A percentile compares a stretch with the other conserved stretches of the same genome.
phyloP scores from a whole-genome alignment of 2,113 vertebrate species.

The Boleophthalmus pectinirostris region DNA sequence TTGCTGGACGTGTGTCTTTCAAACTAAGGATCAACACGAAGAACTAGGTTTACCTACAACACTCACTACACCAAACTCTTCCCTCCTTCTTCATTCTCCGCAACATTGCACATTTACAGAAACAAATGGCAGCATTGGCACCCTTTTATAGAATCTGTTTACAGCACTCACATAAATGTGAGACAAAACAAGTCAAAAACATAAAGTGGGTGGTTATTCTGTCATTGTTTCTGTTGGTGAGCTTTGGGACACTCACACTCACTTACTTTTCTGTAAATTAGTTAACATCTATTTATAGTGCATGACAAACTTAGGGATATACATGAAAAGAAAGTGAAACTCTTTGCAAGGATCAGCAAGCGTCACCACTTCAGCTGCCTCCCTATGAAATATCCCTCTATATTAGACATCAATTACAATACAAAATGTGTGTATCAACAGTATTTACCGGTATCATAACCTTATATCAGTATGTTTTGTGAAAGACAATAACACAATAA shows the following conservation, averaged over 20 bases:
- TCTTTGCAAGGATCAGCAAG: conserved; percentile 62
- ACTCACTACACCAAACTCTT: conserved; percentile 39
- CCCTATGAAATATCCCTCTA: conserved; percentile 62
- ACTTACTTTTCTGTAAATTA: conserved; percentile 72
- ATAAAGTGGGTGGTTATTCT: conserved; percentile 61
- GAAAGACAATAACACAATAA: conserved; percentile 49
- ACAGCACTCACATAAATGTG: conserved; percentile 31
- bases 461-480: conserved; percentile 63
- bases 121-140: conserved; percentile 60
- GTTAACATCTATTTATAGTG: conserved; percentile 77
- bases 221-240: conserved; percentile 68
- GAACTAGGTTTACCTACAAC: conserved; percentile 49
- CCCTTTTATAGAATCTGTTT: conserved; percentile 61
- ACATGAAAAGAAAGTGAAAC: conserved; percentile 51
- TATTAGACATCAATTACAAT: conserved; percentile 63
- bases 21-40: conserved; percentile 84
- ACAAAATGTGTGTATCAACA: conserved; percentile 63
- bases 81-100: conserved; percentile 52
- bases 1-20: conserved; percentile 86
- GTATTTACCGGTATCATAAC: conserved; percentile 71
- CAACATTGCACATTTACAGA: conserved; percentile 62
- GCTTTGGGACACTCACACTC: conserved; percentile 63
- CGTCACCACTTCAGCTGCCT: conserved; percentile 55
- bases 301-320: conserved; percentile 71
- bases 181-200: conserved; percentile 19